These are phyloP conservation scores for Sweltsa coloradensis DNA, from an alignment of 1,140 invertebrate genomes.

Conservation along the genomic window DNA sequence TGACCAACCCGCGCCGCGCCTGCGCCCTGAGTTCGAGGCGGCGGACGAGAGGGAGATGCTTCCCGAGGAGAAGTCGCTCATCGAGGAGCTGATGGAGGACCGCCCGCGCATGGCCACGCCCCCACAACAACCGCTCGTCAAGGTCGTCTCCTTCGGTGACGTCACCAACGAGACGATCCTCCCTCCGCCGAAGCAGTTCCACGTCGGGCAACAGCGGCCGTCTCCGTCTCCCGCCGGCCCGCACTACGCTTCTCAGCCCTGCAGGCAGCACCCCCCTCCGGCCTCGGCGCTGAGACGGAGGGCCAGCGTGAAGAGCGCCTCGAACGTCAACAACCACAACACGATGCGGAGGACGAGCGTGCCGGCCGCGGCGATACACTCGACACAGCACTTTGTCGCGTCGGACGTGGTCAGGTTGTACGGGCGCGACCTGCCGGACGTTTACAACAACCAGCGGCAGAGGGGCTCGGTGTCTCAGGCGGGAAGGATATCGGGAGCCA, in stretches of 20 bases:
- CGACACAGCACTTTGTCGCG: constrained; percentile 24
- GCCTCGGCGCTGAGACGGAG: constrained; percentile 26
- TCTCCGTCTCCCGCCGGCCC: constrained; percentile 21
- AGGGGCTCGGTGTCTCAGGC: background rate
- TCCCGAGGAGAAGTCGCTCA: constrained; percentile 17
- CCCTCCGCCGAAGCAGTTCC: constrained; percentile 29
- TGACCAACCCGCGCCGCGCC: too few species aligned
- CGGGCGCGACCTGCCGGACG: background rate
- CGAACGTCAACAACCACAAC: constrained; percentile 27
- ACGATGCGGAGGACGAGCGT: constrained; percentile 27
- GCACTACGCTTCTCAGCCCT: background rate
- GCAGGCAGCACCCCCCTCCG: constrained; percentile 14
- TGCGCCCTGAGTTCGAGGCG: constrained; percentile 23
- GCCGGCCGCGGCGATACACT: constrained; percentile 30
- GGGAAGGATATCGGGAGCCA: background rate
- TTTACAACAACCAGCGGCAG: background rate
- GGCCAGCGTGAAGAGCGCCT: constrained; percentile 30
- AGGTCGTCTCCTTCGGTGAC: constrained; percentile 32
- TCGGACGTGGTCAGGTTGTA: constrained; percentile 3
- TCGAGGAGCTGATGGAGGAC: constrained; percentile 17
- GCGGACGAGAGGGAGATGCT: constrained; percentile 26
- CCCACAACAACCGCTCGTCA: constrained; percentile 21
- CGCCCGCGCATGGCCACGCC: constrained; percentile 28
- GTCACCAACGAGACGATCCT: constrained; percentile 24
- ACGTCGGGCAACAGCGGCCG: constrained; percentile 28